Evolutionary conservation across 92 coral and sea anemone genomes (phyloP).

Genomic region (Plumapathes pennacea): DNA sequence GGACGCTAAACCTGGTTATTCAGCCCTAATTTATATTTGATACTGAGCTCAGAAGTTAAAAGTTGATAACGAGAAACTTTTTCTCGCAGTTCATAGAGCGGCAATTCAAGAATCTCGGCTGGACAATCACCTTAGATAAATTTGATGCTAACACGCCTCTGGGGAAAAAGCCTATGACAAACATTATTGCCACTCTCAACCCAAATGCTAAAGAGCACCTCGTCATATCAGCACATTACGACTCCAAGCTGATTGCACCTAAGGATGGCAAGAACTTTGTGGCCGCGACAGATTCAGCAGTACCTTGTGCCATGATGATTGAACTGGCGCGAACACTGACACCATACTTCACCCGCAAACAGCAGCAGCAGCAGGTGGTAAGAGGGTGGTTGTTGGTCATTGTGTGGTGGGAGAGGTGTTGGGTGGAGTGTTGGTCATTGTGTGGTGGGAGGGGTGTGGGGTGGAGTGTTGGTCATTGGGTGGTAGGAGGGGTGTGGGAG

Average conservation of each 20-base stretch:
- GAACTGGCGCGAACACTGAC: constrained; percentile 78
- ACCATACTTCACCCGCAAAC: constrained; percentile 38
- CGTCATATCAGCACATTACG: constrained; percentile 89
- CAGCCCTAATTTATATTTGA: too few relatives aligned
- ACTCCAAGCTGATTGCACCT: constrained; percentile 63
- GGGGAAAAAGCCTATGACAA: constrained; percentile 72
- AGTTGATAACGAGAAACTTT: too few relatives aligned
- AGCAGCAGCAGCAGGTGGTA: constrained; percentile 29
- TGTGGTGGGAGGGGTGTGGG: too few relatives aligned
- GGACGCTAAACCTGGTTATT: too few relatives aligned
- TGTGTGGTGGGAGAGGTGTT: too few relatives aligned
- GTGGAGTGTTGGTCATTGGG: too few relatives aligned
- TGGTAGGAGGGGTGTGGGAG: too few relatives aligned
- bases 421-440: too few relatives aligned
- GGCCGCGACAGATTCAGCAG: constrained; percentile 91
- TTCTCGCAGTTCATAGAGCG: constrained; percentile 77
- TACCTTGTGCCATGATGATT: constrained; percentile 97
- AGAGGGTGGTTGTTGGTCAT: too few relatives aligned
- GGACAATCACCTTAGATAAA: constrained; percentile 83
- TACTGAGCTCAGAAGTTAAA: too few relatives aligned
- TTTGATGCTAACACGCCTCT: constrained; percentile 74
- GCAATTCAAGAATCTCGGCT: constrained; percentile 66
- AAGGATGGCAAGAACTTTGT: constrained; percentile 48
- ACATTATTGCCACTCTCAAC: constrained; percentile 89
- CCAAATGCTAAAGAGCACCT: constrained; percentile 76